Conservation (phyloP, 2,797 vertebrate species). For the Iguana delicatissima region DNA sequence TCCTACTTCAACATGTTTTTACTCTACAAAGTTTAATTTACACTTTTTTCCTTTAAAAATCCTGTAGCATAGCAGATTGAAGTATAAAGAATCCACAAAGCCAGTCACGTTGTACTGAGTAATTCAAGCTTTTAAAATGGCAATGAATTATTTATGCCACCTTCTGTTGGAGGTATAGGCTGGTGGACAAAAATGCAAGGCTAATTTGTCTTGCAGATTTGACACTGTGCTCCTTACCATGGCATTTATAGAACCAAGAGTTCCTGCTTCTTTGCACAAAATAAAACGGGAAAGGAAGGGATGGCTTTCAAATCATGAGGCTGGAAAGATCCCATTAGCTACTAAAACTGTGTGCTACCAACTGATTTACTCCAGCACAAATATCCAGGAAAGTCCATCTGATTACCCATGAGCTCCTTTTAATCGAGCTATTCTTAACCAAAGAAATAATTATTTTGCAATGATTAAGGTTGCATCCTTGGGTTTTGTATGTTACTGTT, state of each 20-base stretch:
- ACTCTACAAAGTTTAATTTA: slow-evolving; percentile 20
- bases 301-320: too few relatives aligned
- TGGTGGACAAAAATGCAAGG: slow-evolving; percentile 63
- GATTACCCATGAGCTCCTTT: not conserved
- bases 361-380: not conserved
- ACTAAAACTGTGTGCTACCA: not conserved
- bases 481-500: not conserved
- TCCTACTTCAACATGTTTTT: slow-evolving; percentile 14
- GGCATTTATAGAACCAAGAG: slow-evolving; percentile 51
- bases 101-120: slow-evolving; percentile 64
- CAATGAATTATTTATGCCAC: slow-evolving; percentile 68
- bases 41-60: not conserved
- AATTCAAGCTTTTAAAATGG: slow-evolving; percentile 66
- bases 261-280: slow-evolving; percentile 19
- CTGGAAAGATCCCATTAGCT: not conserved
- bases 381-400: not conserved
- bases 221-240: slow-evolving; percentile 55
- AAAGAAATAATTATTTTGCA: not conserved
- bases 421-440: not conserved
- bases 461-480: not conserved
- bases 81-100: slow-evolving; percentile 66
- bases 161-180: slow-evolving; percentile 60
- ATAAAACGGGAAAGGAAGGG: not conserved
- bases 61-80: slow-evolving; percentile 61
- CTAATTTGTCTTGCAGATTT: slow-evolving; percentile 66